Percentiles rank a stretch among this genome's conserved stretches.
Conservation (phyloP, 2,797 vertebrate species). For the Danionella dracula region DNA sequence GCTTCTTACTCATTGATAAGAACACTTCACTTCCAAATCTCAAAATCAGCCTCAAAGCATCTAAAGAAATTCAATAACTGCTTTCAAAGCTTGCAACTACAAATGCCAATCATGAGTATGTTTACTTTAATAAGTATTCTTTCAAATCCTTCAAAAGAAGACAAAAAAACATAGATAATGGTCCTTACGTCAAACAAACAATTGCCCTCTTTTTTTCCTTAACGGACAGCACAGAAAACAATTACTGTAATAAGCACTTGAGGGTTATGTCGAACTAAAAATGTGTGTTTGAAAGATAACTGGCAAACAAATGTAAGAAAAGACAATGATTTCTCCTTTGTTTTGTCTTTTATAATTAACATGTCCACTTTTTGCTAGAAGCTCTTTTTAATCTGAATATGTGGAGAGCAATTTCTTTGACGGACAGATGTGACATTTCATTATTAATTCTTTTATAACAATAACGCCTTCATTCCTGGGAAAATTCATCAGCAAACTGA, state of each 20-base stretch:
- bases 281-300: slow-evolving; percentile 23
- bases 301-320: neutral
- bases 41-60: too few relatives aligned
- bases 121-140: neutral
- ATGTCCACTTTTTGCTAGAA: neutral
- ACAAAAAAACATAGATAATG: neutral
- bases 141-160: neutral
- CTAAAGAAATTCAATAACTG: too few relatives aligned
- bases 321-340: neutral
- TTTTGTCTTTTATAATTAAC: neutral
- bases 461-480: too few relatives aligned
- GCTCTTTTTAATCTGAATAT: neutral
- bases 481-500: too few relatives aligned
- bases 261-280: neutral
- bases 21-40: too few relatives aligned
- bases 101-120: slow-evolving; percentile 7
- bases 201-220: neutral
- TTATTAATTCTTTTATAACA: neutral
- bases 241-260: neutral
- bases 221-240: neutral
- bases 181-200: neutral
- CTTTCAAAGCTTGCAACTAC: neutral
- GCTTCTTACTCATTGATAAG: too few relatives aligned
- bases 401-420: neutral
- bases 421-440: neutral